Base-by-base conservation (phyloP, 2,888 invertebrate species). In the Scelioninae gen. 1 region DNA sequence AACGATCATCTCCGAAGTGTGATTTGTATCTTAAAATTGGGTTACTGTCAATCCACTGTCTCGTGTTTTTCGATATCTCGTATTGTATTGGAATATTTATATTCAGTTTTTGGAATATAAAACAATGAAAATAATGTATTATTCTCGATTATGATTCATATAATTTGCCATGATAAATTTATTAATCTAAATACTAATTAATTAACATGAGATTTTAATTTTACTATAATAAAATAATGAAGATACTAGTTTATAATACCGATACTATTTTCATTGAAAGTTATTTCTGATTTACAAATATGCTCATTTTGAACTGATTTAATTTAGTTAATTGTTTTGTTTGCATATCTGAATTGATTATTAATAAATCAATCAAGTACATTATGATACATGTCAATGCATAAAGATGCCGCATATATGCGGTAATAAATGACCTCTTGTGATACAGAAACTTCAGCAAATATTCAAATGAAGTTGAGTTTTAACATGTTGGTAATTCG, bases 11-110 rank as follows among this genome's bases (percentile, higher is more conserved):
- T 55, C 55, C 7, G 55, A 53, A 32, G 55, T 65, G 65, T 65
- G 55, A 68, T 68, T 68, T 68, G 66, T 55, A 51, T 16, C 53
- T 68, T 29, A 55, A 55, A 68, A 68, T 68, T 55, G 53, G 55
- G 45, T 68, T 68, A 55, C 32, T 43, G 55, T 68, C 66, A 68
- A 68, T 68, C 29, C 55, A 13, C 15, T 55, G 47, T 53, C 53
- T 55, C 40, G 65, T 40, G 13, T 23, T 40, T 65, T 55, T 66
- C 66, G 16, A 68, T 68, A 55, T 68, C 45, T 31, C 13, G 55
- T 13, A n/a, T 51, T n/a, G 29, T 29, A 16, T 16, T 34, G 49
- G 32, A 23, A 23, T 23, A 63, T 34, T 31, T 45, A n/a, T 45
- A 62, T 31, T 16, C 10, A 62, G 10, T 45, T 47, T 45, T 62